Evolutionary conservation across 2,888 invertebrate genomes (phyloP).

Genomic region (Xanthia icteritia): DNA sequence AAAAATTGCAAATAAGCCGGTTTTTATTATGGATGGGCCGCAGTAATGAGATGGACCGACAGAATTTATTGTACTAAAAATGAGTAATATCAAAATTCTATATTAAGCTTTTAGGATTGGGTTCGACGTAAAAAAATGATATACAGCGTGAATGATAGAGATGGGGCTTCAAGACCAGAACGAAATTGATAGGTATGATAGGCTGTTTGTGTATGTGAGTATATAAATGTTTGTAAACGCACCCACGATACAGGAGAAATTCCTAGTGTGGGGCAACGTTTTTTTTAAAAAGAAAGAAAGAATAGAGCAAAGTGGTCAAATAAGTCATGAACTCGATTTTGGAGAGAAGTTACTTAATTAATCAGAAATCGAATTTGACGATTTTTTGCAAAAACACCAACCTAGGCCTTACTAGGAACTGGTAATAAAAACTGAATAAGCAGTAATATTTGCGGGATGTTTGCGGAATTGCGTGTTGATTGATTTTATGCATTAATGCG

Average conservation of each 20-base stretch:
- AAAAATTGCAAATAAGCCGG: constrained; percentile 87
- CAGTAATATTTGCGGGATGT: not conserved
- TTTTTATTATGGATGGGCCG: constrained; percentile 77
- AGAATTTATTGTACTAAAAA: constrained; percentile 67
- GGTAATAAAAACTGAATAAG: not conserved
- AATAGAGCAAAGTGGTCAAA: not conserved
- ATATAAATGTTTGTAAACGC: too few species aligned
- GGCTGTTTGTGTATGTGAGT: too few species aligned
- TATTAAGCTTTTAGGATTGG: constrained; percentile 51
- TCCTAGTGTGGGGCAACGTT: too few species aligned
- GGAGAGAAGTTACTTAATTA: not conserved
- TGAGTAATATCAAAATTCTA: constrained; percentile 64
- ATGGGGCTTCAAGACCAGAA: not conserved
- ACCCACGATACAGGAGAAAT: too few species aligned
- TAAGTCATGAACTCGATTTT: not conserved
- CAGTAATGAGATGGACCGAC: constrained; percentile 80
- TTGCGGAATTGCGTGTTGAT: too few species aligned
- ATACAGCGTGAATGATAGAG: not conserved
- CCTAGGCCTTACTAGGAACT: not conserved
- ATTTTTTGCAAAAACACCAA: not conserved
- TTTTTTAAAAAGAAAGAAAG: too few species aligned
- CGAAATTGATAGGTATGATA: not conserved
- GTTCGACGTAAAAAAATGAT: constrained; percentile 1
- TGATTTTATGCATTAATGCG: too few species aligned
- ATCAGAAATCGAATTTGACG: not conserved